Base-by-base conservation (phyloP, 1,140 invertebrate species). In the Philotrypesis tridentata region DNA sequence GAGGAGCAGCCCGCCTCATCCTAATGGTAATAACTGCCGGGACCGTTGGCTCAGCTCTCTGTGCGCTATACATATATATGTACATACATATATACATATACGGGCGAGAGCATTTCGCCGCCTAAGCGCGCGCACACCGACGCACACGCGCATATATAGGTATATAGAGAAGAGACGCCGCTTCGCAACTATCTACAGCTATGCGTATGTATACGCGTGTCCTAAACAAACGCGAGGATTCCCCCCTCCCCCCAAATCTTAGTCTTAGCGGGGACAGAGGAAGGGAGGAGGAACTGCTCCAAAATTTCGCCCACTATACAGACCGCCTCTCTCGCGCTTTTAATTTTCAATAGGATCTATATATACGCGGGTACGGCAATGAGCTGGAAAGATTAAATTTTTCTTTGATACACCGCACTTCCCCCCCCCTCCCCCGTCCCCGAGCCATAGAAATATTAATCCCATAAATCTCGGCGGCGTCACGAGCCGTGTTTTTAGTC, bases 1-100 rank as follows among this genome's bases (percentile, higher is more conserved):
- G n/a, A 80, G 84, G 87, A 83, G 48, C 17, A 17, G 21, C 5
- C 48, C 85, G 82, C 86, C 83, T 81, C 77, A 84, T 88, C 86
- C 87, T 85, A 87, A 88, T 86, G 89, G 87, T 89, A 89, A 91
- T 90, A 91, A 91, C 89, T 90, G 86, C 23, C 60, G 55, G 48
- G 60, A 37, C 55, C 60, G 31, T 55, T 3, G 61, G 68, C 78
- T 43, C 70, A 73, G 85, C 83, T 85, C 83, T 85, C 85, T 84
- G 82, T 17, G 17, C 48, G 7, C 17, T 55, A 55, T 55, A 55
- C 12, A 43, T 84, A n/a, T n/a, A n/a, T n/a, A n/a, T n/a, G n/a
- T n/a, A n/a, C n/a, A n/a, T n/a, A n/a, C n/a, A n/a, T n/a, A n/a
- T n/a, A n/a, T n/a, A n/a, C n/a, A n/a, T n/a, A n/a, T n/a, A n/a